A percentile compares a stretch with the other conserved stretches of the same genome.
Evolutionary conservation across 1,140 invertebrate species (phyloP).

Genomic region (Conus ventricosus): DNA sequence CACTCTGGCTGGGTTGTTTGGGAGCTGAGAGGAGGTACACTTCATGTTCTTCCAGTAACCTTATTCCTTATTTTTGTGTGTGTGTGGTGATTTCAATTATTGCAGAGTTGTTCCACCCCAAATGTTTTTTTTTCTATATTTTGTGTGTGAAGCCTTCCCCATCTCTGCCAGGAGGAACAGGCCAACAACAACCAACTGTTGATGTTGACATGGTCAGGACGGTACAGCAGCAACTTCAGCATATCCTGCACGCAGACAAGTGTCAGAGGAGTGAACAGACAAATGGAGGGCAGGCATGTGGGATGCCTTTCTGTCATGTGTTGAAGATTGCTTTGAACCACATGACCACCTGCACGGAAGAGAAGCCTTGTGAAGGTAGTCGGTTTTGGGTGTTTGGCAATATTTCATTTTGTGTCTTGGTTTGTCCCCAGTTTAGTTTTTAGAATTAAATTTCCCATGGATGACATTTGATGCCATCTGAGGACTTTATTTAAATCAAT

Average conservation of each 20-base stretch:
- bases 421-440: too few species aligned
- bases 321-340: conserved; percentile 98
- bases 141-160: conserved; percentile 23
- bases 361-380: conserved; percentile 77
- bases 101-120: too few species aligned
- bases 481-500: too few species aligned
- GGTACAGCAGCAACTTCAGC: conserved; percentile 97
- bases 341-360: conserved; percentile 97
- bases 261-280: conserved; percentile 91
- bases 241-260: conserved; percentile 98
- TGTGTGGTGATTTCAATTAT: too few species aligned
- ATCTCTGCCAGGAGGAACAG: conserved; percentile 38
- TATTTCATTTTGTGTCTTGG: too few species aligned
- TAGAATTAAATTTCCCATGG: too few species aligned
- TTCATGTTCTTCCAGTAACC: too few species aligned
- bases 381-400: not conserved
- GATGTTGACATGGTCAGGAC: conserved; percentile 98
- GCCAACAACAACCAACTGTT: conserved; percentile 75
- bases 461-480: too few species aligned
- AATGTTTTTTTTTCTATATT: too few species aligned
- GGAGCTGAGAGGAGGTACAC: too few species aligned
- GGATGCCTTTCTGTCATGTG: conserved; percentile 96
- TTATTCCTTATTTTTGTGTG: too few species aligned
- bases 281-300: conserved; percentile 80
- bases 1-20: too few species aligned